Evolutionary conservation across 2,113 vertebrate genomes (phyloP), one percentile per base, ranked within the genome.

Genomic region (Synodontis membranacea): DNA sequence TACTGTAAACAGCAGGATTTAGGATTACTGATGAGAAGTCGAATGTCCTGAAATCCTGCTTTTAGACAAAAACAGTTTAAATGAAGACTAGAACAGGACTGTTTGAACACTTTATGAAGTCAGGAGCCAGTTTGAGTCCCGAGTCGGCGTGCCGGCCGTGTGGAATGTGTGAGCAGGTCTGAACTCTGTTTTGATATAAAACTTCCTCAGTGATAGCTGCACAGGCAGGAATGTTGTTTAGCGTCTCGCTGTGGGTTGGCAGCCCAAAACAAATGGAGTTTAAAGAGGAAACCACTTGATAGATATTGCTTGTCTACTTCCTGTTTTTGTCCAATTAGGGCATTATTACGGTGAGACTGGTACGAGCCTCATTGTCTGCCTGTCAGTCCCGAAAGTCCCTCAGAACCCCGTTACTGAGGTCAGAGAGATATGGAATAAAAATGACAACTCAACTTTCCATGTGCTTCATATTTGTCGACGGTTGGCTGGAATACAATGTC

Each of bases 241-340:
- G 88, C 86, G 86, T 88, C 83, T 89, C 91, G 62, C 56, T 85
- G 89, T 88, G 88, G 89, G 86, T 66, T 80, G 74, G 85, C 86
- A 84, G 89, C 88, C 88, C 87, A 60, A 62, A 91, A 90, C 76
- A 86, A 88, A 89, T 86, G 84, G 82, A 42, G 78, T 54, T 91
- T 89, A 84, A 91, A 90, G 88, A 88, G 92, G 92, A 95, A 93
- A 93, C 88, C 80, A 62, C 88, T 88, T 86, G 80, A 91, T 83
- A 89, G 90, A 94, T 91, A 92, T 85, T 87, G 68, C 88, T 88
- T 87, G 89, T 89, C 86, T 90, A 91, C 90, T 91, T 94, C 91
- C 91, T 93, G 91, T 92, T 92, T 93, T 93, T 91, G 87, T 88
- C 88, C 87, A 88, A 93, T 93, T 92, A 91, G 91, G 90, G 88